Evolutionary conservation across 2,888 invertebrate genomes (phyloP), one percentile per base, ranked within the genome.

Genomic region (Selenia dentaria): DNA sequence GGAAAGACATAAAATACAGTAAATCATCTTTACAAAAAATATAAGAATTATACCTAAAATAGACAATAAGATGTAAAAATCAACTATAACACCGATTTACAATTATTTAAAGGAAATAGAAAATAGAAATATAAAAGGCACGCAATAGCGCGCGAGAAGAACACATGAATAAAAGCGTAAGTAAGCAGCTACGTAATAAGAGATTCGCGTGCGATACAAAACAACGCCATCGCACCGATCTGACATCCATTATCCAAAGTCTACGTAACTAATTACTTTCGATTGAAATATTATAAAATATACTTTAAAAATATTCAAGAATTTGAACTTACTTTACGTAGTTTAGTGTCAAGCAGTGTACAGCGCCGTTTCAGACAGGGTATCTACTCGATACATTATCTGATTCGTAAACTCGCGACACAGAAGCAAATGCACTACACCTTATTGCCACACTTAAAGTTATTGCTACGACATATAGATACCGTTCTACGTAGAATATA

Each of bases 391-490:
- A 70, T 71, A 77, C 68, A 75, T 75, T 70, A 22, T 62, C 67
- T 67, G 57, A 68, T 67, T 73, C 67, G 68, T 70, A 66, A 76
- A 25, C 10, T 25, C 67, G 67, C 73, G 70, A 78, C 74, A 85
- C 83, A 81, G 72, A 89, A 88, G 86, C 87, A 80, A 85, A 82
- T 80, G 77, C 80, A 82, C 85, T 83, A 84, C 66, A 74, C 70
- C 70, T 90, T 89, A 89, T 89, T 90, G 88, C 89, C 86, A 88
- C 80, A 80, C 86, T 83, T 86, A 85, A 74, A 60, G 48, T 87
- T 90, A 90, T 90, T 90, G 89, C 89, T 90, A 90, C 87, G 75
- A 87, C 84, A 88, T 80, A 79, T 74, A 80, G 67, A 72, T 79
- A 86, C 74, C 63, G 74, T 56, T 76, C 84, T 86, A 86, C 80